Evolutionary conservation across 2,888 invertebrate genomes (phyloP).

Genomic region (Oligia fasciuncula): DNA sequence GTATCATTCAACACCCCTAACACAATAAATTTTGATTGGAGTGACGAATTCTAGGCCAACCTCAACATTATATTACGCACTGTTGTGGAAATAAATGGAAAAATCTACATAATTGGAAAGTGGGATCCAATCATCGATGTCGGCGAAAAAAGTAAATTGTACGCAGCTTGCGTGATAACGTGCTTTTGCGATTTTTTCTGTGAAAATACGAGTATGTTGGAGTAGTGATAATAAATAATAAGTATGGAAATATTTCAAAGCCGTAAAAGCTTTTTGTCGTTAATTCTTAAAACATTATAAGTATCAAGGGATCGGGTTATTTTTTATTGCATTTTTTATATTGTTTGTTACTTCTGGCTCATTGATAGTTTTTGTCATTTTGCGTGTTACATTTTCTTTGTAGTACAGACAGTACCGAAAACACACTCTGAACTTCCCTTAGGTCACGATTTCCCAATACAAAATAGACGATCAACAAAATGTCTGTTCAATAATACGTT

Average conservation of each 20-base stretch:
- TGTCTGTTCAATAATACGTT: background rate
- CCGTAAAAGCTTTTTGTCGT: background rate
- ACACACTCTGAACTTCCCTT: background rate
- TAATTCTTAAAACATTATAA: background rate
- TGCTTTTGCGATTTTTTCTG: conserved; percentile 4
- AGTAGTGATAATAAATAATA: background rate
- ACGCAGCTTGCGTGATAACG: conserved; percentile 31
- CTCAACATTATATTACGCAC: conserved; percentile 32
- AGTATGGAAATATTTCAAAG: background rate
- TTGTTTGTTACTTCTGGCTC: background rate
- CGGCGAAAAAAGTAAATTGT: conserved; percentile 45
- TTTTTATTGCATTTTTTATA: background rate
- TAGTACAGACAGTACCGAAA: no score
- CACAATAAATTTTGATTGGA: conserved; percentile 20
- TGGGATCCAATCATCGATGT: conserved; percentile 54
- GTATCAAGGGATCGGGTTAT: background rate
- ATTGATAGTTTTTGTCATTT: background rate
- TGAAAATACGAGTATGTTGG: conserved; percentile 2
- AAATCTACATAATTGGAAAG: conserved; percentile 62
- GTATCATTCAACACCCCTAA: background rate
- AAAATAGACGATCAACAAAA: no score
- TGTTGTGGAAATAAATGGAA: conserved; percentile 57
- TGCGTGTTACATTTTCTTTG: background rate
- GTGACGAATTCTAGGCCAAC: conserved; percentile 29
- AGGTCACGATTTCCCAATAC: background rate